These are phyloP conservation scores for Drosophila kepulauana DNA, from an alignment of 1,140 invertebrate species.

Conservation along the genomic window DNA sequence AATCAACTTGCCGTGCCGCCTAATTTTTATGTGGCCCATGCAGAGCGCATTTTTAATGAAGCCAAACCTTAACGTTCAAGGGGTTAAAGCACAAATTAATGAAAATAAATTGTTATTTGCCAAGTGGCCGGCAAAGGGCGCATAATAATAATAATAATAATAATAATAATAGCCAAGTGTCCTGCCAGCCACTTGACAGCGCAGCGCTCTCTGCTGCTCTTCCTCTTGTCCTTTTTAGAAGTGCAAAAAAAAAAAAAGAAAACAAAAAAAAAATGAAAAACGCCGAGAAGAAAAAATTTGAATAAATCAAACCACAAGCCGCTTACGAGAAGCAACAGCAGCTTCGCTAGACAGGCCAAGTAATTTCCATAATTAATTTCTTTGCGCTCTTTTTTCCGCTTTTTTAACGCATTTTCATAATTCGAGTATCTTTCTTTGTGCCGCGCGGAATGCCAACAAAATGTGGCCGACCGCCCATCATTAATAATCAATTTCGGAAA, in stretches of 20 bases:
- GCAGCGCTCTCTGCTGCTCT: background rate
- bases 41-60: constrained; percentile 77
- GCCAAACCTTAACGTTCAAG: constrained; percentile 48
- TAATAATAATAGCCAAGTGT: constrained; percentile 47
- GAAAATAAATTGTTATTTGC: constrained; percentile 84
- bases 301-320: constrained; percentile 80
- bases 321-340: constrained; percentile 44
- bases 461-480: constrained; percentile 33
- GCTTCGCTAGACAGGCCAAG: constrained; percentile 54
- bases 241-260: background rate
- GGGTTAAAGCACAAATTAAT: constrained; percentile 84
- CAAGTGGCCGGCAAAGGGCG: constrained; percentile 18
- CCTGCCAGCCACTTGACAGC: constrained; percentile 32
- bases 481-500: constrained; percentile 58
- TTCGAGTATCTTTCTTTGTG: constrained; percentile 41
- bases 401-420: constrained; percentile 64
- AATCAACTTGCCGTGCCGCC: constrained; percentile 51
- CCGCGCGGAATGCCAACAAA: constrained; percentile 1
- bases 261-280: constrained; percentile 26
- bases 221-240: background rate
- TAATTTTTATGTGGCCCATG: constrained; percentile 58
- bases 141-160: constrained; percentile 1
- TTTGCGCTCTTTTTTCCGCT: constrained; percentile 59
- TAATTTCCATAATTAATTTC: constrained; percentile 85
- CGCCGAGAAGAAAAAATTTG: constrained; percentile 47